phyloP scores from a whole-genome alignment of 2,888 invertebrate genomes.

The Lutraria lutraria region DNA sequence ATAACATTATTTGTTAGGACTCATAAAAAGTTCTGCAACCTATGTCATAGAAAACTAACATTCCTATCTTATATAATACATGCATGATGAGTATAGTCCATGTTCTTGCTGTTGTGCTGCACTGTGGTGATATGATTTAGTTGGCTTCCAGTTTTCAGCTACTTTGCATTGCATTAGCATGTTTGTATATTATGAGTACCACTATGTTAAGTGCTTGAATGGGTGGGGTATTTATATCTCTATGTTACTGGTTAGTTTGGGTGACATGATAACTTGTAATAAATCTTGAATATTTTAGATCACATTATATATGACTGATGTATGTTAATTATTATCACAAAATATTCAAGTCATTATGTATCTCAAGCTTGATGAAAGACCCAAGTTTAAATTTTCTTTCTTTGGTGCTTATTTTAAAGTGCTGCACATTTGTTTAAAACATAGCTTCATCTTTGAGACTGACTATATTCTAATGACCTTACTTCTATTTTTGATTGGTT shows the following conservation, averaged over 20 bases:
- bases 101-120: not conserved
- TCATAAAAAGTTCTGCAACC: not conserved
- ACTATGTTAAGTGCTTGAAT: not conserved
- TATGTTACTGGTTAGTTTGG: not conserved
- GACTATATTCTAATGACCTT: not conserved
- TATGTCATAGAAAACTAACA: not conserved
- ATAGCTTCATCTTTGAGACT: not conserved
- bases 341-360: not conserved
- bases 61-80: not conserved
- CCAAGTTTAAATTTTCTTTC: not conserved
- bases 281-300: not conserved
- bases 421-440: not conserved
- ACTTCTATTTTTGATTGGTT: not conserved
- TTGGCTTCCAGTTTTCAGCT: not conserved
- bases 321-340: not conserved
- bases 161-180: slow-evolving; percentile 5
- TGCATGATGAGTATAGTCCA: not conserved
- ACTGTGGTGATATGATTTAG: not conserved
- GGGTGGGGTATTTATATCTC: slow-evolving; percentile 15
- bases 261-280: not conserved
- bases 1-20: not conserved
- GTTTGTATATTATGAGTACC: not conserved
- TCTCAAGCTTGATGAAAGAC: not conserved
- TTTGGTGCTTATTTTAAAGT: not conserved
- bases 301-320: not conserved